Base-by-base conservation (phyloP, 1,140 invertebrate genomes). In the Plectus sambesii region DNA sequence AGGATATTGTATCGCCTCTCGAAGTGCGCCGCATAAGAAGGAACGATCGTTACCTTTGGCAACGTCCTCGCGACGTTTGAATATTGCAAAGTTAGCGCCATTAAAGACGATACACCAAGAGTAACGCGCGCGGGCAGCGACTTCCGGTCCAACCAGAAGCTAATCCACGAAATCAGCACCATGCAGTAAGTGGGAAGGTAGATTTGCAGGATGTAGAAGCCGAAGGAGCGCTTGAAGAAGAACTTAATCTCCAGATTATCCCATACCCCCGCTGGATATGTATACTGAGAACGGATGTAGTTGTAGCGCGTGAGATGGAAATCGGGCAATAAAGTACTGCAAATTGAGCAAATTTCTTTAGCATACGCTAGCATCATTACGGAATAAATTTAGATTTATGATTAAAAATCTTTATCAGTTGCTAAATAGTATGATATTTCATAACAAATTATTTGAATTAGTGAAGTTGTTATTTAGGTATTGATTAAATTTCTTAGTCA, bases 121-220 rank as follows among this genome's bases (percentile, higher is more conserved):
- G 51, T 59, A 2, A 59, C 56, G 26, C 63, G 22, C 8, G 56
- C 56, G 19, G 59, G 62, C 6, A 62, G 36, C 4, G 55, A 59
- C 26, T 49, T 41, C 19, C 66, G 25, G 40, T 67, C 64, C 25
- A 67, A 40, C 66, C 66, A 67, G 40, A 67, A 67, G 17, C 52
- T 57, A 26, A 67, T 69, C 55, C 62, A 67, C 9, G 66, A 69
- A 33, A 67, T 67, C 4, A 67, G 53, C 2, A 67, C 60, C 62
- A 58, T 56, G 25, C 53, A 58, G 25, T 58, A 58, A 2, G 55
- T 56, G 5, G 73, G 73, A 3, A 75, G 58, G 50, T 74, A 76
- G 41, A 75, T 74, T 64, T 76, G 73, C 5, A 76, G 62, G 35
- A 75, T 53, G 60, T 69, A 76, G 51, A 72, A 76, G 12, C 73